These are phyloP conservation scores for Aplodontia rufa DNA, from an alignment of 2,113 vertebrate species.

Conservation along the genomic window DNA sequence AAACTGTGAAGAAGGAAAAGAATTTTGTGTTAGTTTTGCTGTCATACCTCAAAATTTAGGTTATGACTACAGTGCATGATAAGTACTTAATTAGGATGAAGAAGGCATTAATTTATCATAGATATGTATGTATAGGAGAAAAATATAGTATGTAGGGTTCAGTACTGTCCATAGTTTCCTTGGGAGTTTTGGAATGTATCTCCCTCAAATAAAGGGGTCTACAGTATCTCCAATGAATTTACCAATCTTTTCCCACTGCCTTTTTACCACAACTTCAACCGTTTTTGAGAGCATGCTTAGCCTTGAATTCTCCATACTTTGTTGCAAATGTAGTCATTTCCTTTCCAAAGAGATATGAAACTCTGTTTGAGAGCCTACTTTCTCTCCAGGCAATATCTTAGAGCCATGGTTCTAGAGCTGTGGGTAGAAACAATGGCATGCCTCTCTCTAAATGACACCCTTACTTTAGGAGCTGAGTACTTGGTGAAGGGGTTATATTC, in stretches of 20 bases:
- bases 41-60: background rate
- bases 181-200: background rate
- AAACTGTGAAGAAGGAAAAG: background rate
- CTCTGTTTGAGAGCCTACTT: background rate
- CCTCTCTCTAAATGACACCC: background rate
- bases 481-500: background rate
- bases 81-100: background rate
- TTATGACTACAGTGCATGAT: background rate
- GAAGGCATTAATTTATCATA: background rate
- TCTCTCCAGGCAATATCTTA: background rate
- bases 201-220: background rate
- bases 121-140: background rate
- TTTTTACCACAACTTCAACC: background rate
- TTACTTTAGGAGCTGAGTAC: background rate
- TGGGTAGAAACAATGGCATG: background rate
- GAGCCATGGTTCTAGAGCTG: background rate
- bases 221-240: background rate
- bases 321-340: slow-evolving; percentile 1
- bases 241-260: background rate
- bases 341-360: background rate
- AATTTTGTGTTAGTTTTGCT: background rate
- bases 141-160: background rate
- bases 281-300: background rate
- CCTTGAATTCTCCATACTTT: background rate
- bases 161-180: background rate